A percentile compares a stretch with the other conserved stretches of the same genome.
Conservation (phyloP, 1,140 invertebrate genomes). For the Colletes gigas region DNA sequence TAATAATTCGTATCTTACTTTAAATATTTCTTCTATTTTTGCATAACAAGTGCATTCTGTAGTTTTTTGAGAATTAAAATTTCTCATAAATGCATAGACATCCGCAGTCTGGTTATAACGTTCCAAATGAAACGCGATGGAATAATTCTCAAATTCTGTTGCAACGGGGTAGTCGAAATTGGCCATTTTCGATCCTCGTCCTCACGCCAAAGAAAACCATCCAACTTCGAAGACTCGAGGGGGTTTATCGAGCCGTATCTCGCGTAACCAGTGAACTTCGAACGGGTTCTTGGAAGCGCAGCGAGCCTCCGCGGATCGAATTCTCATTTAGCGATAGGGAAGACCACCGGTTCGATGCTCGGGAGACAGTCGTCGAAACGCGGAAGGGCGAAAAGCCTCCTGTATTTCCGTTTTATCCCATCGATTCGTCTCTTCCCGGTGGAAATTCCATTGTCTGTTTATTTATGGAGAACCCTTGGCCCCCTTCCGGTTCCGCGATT, state of each 20-base stretch:
- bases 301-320: constrained; percentile 35
- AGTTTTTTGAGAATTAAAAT: no score
- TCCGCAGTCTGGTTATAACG: no score
- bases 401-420: constrained; percentile 36
- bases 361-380: constrained; percentile 2
- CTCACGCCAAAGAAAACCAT: no score
- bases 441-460: constrained; percentile 43
- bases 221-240: no score
- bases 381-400: constrained; percentile 1
- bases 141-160: no score
- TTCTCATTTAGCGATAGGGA: constrained; percentile 29
- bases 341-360: constrained; percentile 13
- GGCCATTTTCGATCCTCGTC: no score
- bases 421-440: constrained; percentile 19
- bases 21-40: no score
- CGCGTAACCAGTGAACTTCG: constrained; percentile 16
- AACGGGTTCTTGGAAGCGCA: constrained; percentile 27
- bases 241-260: background rate
- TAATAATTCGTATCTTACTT: no score
- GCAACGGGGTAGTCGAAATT: background rate
- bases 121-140: no score
- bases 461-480: background rate
- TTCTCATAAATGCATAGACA: no score
- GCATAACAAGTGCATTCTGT: no score
- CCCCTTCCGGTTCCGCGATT: background rate